Base-by-base conservation (phyloP, 2,888 invertebrate genomes). In the Dendrolimus houi region DNA sequence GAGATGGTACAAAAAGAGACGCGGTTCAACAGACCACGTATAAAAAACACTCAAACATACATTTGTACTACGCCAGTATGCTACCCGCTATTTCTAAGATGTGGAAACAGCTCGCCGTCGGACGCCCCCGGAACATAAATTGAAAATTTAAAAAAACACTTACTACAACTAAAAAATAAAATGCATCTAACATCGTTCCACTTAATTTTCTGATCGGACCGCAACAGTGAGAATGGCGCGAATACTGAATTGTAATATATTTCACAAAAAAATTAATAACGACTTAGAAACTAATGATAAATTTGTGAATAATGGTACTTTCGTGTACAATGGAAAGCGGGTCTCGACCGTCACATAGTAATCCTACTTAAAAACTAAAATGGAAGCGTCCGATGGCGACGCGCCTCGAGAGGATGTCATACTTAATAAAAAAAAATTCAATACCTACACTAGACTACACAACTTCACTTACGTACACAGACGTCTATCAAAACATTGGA, bases 11-110 rank as follows among this genome's bases (percentile, higher is more conserved):
- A 55, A 61, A 62, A 60, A 63, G 66, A 64, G 70, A 70, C 68
- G 65, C 66, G 59, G 64, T 64, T 67, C 64, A 67, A 68, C 65
- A 67, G 64, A 66, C 65, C 69, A 69, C 71, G 66, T 63, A 59
- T 61, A 56, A 57, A 62, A 67, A 65, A 75, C 78, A 79, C 65
- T 71, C 85, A 83, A 79, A 79, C 84, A 75, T 67, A 78, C 83
- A 84, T 87, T 88, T 88, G 87, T 87, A 88, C 88, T 87, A 85
- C 83, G 84, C 80, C 87, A 87, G 87, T 85, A 84, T 82, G 82
- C 81, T 82, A 81, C 81, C 83, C 81, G 82, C 83, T 83, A 82
- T 64, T 56, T 64, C 71, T 76, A 77, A 67, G 64, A 61, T 65
- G 47, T 47, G 9, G 62, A 63, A 66, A 67, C 74, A 68, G 66